A percentile compares a stretch with the other conserved stretches of the same genome.
Evolutionary conservation across 1,140 invertebrate species (phyloP).

Genomic region (Drosophila albomicans): DNA sequence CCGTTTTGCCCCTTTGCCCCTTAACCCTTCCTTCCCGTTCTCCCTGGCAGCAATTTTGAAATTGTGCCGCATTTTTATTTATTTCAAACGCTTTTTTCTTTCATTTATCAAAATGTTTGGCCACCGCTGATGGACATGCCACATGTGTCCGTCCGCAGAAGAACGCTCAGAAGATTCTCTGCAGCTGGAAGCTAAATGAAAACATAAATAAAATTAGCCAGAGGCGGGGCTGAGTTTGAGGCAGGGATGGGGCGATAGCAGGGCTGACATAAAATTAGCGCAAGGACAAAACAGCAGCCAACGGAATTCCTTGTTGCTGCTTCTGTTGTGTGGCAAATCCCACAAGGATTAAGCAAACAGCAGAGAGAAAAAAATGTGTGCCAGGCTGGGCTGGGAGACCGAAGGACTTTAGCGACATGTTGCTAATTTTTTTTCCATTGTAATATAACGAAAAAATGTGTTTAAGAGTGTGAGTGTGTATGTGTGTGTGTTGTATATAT

Average conservation of each 20-base stretch:
- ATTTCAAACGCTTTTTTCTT: conserved; percentile 56
- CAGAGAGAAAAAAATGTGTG: background rate
- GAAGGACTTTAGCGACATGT: conserved; percentile 54
- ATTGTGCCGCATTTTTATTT: conserved; percentile 58
- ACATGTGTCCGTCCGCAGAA: conserved; percentile 19
- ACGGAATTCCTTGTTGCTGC: conserved; percentile 15
- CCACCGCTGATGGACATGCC: conserved; percentile 59
- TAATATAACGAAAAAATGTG: conserved; percentile 70
- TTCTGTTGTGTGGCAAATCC: conserved; percentile 41
- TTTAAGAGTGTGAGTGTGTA: background rate
- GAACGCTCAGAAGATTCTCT: background rate
- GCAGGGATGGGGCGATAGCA: background rate
- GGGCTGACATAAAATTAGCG: conserved; percentile 64
- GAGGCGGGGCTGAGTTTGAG: background rate
- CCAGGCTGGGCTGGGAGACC: background rate
- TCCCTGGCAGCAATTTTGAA: conserved; percentile 8
- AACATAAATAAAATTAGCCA: conserved; percentile 77
- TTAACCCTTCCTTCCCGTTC: background rate
- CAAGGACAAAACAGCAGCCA: conserved; percentile 56
- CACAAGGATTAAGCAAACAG: conserved; percentile 52
- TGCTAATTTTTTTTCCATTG: conserved; percentile 69
- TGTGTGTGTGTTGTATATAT: conserved; percentile 23
- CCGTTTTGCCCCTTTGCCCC: conserved; percentile 41
- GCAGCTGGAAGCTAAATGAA: conserved; percentile 59
- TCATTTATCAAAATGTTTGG: conserved; percentile 76